Conservation (phyloP, 2,113 vertebrate species). For the Aleadryas rufinucha region DNA sequence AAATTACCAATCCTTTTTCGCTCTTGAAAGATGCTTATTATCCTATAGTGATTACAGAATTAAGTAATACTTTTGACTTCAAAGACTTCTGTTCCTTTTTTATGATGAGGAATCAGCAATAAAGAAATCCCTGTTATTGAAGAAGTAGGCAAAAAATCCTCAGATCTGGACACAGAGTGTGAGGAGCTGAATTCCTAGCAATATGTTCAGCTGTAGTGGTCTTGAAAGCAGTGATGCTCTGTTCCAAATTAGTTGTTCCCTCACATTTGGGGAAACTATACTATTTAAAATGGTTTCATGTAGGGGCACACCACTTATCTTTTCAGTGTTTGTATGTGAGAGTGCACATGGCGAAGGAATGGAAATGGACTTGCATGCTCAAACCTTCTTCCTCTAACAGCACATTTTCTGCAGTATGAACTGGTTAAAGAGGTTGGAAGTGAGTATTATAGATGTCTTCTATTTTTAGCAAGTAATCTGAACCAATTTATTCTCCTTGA, state of each 20-base stretch:
- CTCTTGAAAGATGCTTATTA: background rate
- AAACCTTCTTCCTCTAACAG: background rate
- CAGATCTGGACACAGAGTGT: background rate
- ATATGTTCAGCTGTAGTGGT: background rate
- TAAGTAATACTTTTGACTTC: conserved; percentile 6
- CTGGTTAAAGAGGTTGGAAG: background rate
- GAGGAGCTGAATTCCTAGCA: background rate
- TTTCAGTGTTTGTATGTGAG: background rate
- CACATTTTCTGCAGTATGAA: background rate
- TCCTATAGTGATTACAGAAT: background rate
- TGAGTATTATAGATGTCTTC: conserved; percentile 11
- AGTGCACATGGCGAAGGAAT: background rate
- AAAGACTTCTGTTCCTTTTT: background rate
- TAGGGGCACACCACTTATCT: background rate
- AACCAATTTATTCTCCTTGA: conserved; percentile 20
- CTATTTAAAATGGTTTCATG: background rate
- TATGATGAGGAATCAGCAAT: background rate
- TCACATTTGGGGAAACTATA: background rate
- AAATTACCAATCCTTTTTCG: background rate
- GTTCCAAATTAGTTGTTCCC: background rate
- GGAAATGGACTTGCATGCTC: background rate
- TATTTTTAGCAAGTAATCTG: conserved; percentile 42
- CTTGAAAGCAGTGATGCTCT: background rate
- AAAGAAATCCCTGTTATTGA: background rate
- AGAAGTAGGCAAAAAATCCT: background rate